Conservation (phyloP, 2,888 invertebrate genomes). For the Aradus depressus region DNA sequence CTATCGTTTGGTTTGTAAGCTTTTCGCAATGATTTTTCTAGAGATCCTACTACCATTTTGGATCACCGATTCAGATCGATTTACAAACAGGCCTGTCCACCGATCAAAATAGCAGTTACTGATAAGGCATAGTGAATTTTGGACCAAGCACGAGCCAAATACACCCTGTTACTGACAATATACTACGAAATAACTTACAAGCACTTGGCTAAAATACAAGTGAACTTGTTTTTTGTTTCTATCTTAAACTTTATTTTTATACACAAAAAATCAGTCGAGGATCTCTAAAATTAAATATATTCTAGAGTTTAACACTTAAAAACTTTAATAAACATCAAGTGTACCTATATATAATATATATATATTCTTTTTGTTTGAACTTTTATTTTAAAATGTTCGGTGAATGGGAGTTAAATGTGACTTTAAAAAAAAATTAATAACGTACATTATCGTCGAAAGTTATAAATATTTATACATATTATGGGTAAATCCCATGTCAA, state of each 20-base stretch:
- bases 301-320: conserved; percentile 14
- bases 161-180: conserved; percentile 24
- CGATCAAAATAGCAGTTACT: neutral
- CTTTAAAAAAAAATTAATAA: too few relatives aligned
- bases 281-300: conserved; percentile 9
- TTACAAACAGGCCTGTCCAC: neutral
- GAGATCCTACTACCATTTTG: too few relatives aligned
- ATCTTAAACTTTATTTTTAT: conserved; percentile 5
- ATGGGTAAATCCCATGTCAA: too few relatives aligned
- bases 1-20: too few relatives aligned
- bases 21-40: too few relatives aligned
- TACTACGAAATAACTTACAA: conserved; percentile 15
- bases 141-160: conserved; percentile 26
- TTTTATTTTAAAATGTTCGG: neutral
- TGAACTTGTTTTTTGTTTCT: neutral
- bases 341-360: conserved; percentile 2
- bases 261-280: conserved; percentile 13
- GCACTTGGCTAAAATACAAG: conserved; percentile 19
- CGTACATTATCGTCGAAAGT: too few relatives aligned
- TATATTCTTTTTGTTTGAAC: neutral
- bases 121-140: conserved; percentile 27
- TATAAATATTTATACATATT: too few relatives aligned
- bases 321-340: conserved; percentile 5
- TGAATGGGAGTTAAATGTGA: too few relatives aligned
- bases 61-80: too few relatives aligned